These are phyloP conservation scores for Drosophila mauritiana DNA, from an alignment of 1,140 invertebrate genomes.

Conservation along the genomic window DNA sequence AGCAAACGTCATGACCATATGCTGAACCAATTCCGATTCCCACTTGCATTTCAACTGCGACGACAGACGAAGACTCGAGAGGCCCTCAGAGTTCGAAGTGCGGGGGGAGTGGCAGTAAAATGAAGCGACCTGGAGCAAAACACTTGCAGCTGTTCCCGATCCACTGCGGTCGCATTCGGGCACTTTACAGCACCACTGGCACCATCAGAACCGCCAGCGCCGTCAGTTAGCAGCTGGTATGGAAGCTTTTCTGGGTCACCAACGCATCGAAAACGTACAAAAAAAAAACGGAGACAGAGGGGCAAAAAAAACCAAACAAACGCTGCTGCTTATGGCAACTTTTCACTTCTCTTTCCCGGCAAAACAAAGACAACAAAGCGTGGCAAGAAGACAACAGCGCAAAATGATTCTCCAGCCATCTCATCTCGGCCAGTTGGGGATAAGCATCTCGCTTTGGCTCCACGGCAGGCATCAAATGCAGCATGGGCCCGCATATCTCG, in stretches of 20 bases:
- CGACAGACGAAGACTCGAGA: constrained; percentile 34
- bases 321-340: constrained; percentile 52
- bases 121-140: constrained; percentile 48
- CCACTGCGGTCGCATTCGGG: constrained; percentile 47
- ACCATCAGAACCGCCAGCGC: constrained; percentile 21
- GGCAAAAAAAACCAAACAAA: constrained; percentile 3
- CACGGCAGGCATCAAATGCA: constrained; percentile 15
- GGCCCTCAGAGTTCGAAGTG: constrained; percentile 7
- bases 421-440: constrained; percentile 55
- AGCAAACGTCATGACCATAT: constrained; percentile 73
- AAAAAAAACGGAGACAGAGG: constrained; percentile 20
- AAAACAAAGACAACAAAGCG: constrained; percentile 58
- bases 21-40: constrained; percentile 33
- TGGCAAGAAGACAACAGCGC: constrained; percentile 56
- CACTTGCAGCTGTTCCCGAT: constrained; percentile 75
- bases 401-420: constrained; percentile 67
- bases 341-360: constrained; percentile 38
- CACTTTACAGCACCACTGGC: background rate
- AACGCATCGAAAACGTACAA: constrained; percentile 69
- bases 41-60: constrained; percentile 38
- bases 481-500: constrained; percentile 41
- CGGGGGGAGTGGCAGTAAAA: constrained; percentile 19
- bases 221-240: constrained; percentile 50
- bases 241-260: constrained; percentile 84
- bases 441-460: constrained; percentile 55